Evolutionary conservation across 2,113 vertebrate species (phyloP), one percentile per base, ranked within the genome.

Genomic region (Actinemys pallida): DNA sequence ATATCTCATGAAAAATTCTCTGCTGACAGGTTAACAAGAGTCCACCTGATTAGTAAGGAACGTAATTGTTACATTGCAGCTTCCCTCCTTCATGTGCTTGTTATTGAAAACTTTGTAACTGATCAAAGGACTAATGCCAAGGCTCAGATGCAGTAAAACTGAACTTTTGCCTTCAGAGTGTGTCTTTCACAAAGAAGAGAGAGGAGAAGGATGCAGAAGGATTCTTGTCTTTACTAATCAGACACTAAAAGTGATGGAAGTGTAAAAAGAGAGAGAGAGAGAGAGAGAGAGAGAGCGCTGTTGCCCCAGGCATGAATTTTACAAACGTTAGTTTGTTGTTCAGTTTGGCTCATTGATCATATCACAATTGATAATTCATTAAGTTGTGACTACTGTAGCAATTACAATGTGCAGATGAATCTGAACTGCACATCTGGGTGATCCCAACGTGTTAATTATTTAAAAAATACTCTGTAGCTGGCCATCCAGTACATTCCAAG

Each of bases 301-400:
- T 96, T 97, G 97, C 97, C 94, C 69, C 3, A 10, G 96, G 97
- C 97, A 87, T 94, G 95, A 97, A 97, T 98, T 39, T 97, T 97
- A 96, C 97, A 95, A 90, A 94, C 93, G 97, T 95, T 93, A 96
- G 96, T 98, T 98, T 97, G 97, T 96, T 96, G 89, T 94, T 95
- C 92, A 59, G 69, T 96, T 96, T 27, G 90, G 97, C 98, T 98
- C 97, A 97, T 97, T 98, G 97, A 97, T 98, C 97, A 96, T 98
- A 96, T 97, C 97, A 96, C 97, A 97, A 96, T 2, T 97, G 96
- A 97, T 97, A 96, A 97, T 97, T 97, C 97, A 97, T 97, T 97
- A 98, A 97, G 95, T 97, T 97, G 95, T 98, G 97, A 97, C 96
- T 97, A 94, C 94, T 96, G 96, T 97, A 96, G 97, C 92, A 97